Evolutionary conservation across 2,888 invertebrate species (phyloP), one percentile per base, ranked within the genome.

Genomic region (Chromoteleia sp.): DNA sequence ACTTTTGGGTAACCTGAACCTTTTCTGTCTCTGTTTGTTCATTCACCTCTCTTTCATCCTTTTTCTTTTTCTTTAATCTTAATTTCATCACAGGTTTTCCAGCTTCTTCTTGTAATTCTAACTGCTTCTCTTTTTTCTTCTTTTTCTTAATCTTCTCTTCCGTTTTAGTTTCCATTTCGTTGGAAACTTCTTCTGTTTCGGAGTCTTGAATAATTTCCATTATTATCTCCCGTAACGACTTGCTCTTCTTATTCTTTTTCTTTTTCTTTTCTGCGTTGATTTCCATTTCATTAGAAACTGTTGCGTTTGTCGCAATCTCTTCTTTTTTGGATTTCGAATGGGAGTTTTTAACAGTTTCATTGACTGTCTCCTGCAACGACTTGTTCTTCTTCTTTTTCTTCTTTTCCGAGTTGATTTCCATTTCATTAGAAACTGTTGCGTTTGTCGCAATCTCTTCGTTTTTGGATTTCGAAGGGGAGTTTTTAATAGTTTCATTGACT

Each of bases 331-430:
- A 33, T 8, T 33, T 33, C 1, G 10, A 33, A 8, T 25, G 25
- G 25, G 6, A 4, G 6, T 25, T 25, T 25, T 25, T 25, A 25
- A 50, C 5, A 41, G 41, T 41, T 1, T 58, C 58, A 10, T 0
- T 0, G 1, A 61, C 21, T 2, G 25, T 8, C 4, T 70, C 43
- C 6, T 43, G 17, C 21, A 68, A 8, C 7, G 68, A 68, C 10
- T 30, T 43, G 12, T 52, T 39, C n/a, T 74, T 76, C 67, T 39
- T 54, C 0, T 19, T 41, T 10, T 56, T 30, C 19, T 19, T 41
- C 30, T 43, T 43, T 1, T 21, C 6, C 8, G 33, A 15, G 7
- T 54, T 36, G 1, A n/a, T n/a, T n/a, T n/a, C n/a, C n/a, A n/a
- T n/a, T n/a, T n/a, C n/a, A n/a, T n/a, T n/a, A n/a, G n/a, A n/a